Evolutionary conservation across 1,140 invertebrate genomes (phyloP), one percentile per base, ranked within the genome.

Genomic region (Magallana ariakensis): DNA sequence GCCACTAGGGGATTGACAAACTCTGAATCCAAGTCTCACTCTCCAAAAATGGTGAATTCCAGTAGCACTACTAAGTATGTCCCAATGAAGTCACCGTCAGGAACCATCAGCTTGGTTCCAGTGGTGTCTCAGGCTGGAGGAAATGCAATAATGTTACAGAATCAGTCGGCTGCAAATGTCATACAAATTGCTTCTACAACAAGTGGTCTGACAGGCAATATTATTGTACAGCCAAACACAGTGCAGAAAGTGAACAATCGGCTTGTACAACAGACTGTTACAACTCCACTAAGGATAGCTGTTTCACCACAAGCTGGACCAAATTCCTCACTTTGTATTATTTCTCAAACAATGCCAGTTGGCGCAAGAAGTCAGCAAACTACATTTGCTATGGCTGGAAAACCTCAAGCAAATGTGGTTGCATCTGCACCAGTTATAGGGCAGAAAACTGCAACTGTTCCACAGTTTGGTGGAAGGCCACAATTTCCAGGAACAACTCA

Each of bases 401-500:
- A 15, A 80, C 57, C 66, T 70, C 55, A 33, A 66, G 26, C n/a
- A 87, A 85, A 19, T 26, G 19, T 75, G 22, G 75, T 56, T 11
- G 57, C 58, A 85, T 55, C 57, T 46, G 22, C 82, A 16, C 26
- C 85, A 75, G 10, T 85, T 10, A 56, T 84, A 26, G 70, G 82
- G 57, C 60, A 83, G 70, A 62, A 86, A 87, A 66, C 82, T 15
- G 86, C 86, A 62, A 26, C 46, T 57, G 7, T 87, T 54, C 88
- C 88, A 8, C 88, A 89, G 57, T 89, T 89, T 82, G 88, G 88
- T 58, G 88, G 88, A 70, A 86, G 85, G 70, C 88, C 88, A 57
- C 70, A 87, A n/a, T 89, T 89, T 89, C 26, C 58, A 58, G 86
- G 82, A 70, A 88, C 85, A 33, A 89, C 90, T 33, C 89, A 90